Conservation (phyloP, 2,888 invertebrate genomes). For the Lucinisca nassula region DNA sequence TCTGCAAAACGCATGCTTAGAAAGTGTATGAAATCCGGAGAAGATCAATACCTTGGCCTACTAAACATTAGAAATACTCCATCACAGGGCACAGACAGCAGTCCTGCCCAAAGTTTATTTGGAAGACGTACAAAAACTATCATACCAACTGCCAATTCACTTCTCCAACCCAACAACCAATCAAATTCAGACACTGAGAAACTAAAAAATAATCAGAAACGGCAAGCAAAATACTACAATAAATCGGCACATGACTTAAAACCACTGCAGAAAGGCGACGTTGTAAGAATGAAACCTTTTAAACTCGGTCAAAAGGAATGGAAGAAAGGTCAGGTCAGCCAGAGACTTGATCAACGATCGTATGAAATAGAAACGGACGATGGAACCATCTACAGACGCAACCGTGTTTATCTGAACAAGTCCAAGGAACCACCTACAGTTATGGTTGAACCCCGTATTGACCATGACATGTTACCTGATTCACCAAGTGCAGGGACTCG, state of each 20-base stretch:
- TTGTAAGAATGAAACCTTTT: not conserved
- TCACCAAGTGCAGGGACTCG: not conserved
- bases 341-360: not conserved
- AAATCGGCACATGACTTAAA: not conserved
- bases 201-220: not conserved
- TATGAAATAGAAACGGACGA: not conserved
- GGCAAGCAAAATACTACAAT: not conserved
- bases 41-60: not conserved
- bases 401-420: not conserved
- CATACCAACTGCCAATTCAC: not conserved
- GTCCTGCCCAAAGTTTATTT: not conserved
- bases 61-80: not conserved
- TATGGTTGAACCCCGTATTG: not conserved
- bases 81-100: not conserved
- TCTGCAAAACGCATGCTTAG: not conserved
- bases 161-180: not conserved
- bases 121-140: not conserved
- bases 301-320: not conserved
- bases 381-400: not conserved
- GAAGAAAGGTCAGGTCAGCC: not conserved
- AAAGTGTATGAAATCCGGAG: not conserved
- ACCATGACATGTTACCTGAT: not conserved
- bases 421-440: not conserved
- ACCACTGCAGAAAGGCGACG: not conserved
- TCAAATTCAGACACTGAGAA: not conserved